Evolutionary conservation across 2,888 invertebrate species (phyloP), one percentile per base, ranked within the genome.

Genomic region (Apeira syringaria): DNA sequence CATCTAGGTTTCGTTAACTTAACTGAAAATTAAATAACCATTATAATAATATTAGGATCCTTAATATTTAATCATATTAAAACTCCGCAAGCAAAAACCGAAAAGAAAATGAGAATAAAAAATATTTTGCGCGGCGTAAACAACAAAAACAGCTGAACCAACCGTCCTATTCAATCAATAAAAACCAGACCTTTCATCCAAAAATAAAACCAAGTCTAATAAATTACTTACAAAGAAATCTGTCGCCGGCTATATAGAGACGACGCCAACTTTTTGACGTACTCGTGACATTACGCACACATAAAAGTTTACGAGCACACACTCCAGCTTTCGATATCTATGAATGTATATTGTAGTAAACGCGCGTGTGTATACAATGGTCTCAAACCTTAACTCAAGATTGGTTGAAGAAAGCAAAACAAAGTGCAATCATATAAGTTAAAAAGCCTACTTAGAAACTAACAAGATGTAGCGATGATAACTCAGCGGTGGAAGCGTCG

Each of bases 271-370:
- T n/a, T n/a, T 13, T 17, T 32, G 44, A 41, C 49, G 49, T 35
- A 39, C 36, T 36, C 27, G 24, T 30, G 22, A 5, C 31, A 2
- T 36, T 22, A 38, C 41, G 28, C 36, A 38, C 36, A 37, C 30
- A 31, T 41, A 41, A 49, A 44, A 38, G 27, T 49, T 49, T 45
- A 49, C 31, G 49, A 49, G 22, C 22, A 12, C 22, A 28, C 42
- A 43, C 39, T 36, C 30, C n/a, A 33, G 37, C 40, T 34, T 41
- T 34, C 37, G 45, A 44, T 41, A 33, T 30, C 15, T 40, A 22
- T 12, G 32, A 41, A 37, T 49, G 39, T 44, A 37, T 44, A 37
- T 29, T 24, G 4, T 15, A 15, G 15, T 4, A n/a, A n/a, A n/a
- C n/a, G n/a, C n/a, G n/a, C n/a, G n/a, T n/a, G n/a, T n/a, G n/a